Evolutionary conservation across 2,888 invertebrate species (phyloP).

Genomic region (Macaria liturata): DNA sequence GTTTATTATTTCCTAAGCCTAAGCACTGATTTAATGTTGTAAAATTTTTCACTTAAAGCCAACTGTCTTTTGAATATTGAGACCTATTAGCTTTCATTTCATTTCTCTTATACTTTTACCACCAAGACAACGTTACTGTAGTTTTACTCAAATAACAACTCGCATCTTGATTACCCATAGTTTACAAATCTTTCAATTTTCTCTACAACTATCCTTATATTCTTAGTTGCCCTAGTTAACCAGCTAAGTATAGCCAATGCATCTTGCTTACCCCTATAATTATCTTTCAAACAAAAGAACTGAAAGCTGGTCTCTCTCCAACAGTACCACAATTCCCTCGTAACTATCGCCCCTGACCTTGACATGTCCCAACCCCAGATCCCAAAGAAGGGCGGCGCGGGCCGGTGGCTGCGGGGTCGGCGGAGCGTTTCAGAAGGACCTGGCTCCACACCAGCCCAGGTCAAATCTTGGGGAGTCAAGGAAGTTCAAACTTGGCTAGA

Average conservation of each 20-base stretch:
- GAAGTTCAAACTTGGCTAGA: constrained; percentile 97
- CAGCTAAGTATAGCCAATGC: not conserved
- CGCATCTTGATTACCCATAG: too few relatives aligned
- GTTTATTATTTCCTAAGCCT: too few relatives aligned
- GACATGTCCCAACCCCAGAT: constrained; percentile 54
- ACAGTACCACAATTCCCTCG: constrained; percentile 47
- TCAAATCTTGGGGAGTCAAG: constrained; percentile 89
- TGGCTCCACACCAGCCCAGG: constrained; percentile 54
- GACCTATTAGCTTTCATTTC: too few relatives aligned
- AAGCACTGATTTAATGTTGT: too few relatives aligned
- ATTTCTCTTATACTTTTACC: too few relatives aligned
- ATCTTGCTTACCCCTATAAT: constrained; percentile 1
- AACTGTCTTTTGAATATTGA: too few relatives aligned
- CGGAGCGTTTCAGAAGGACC: constrained; percentile 69
- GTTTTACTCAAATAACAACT: too few relatives aligned
- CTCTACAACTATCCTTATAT: too few relatives aligned
- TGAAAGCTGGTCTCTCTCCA: constrained; percentile 18
- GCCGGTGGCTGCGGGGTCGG: constrained; percentile 70
- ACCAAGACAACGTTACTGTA: too few relatives aligned
- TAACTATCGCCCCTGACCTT: constrained; percentile 38
- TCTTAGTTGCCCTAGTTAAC: too few relatives aligned
- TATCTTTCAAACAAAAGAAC: not conserved
- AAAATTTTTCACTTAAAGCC: too few relatives aligned
- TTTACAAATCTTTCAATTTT: too few relatives aligned
- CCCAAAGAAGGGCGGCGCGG: constrained; percentile 64